Percentiles rank a stretch among this genome's conserved stretches.
These are phyloP conservation scores for Merluccius polli DNA, from an alignment of 2,797 vertebrate species.

Conservation along the genomic window DNA sequence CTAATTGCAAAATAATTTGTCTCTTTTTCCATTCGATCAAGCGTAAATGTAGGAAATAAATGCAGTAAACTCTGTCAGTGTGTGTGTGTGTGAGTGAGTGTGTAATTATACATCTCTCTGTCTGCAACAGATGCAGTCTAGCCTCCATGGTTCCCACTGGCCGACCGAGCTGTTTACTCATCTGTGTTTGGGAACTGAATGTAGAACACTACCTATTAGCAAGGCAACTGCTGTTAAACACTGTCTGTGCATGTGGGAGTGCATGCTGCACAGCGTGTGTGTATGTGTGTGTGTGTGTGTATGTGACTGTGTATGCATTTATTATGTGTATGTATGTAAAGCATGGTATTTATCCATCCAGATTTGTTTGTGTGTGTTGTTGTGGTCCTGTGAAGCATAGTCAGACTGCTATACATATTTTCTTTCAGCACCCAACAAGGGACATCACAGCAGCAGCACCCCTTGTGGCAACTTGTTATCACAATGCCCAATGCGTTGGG, in stretches of 20 bases:
- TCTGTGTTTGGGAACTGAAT: slow-evolving; percentile 46
- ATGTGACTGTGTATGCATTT: slow-evolving; percentile 25
- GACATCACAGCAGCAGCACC: slow-evolving; percentile 45
- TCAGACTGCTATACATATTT: slow-evolving; percentile 8
- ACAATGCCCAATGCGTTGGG: slow-evolving; percentile 41
- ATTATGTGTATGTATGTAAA: too few species aligned
- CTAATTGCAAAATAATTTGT: neutral
- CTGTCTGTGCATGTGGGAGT: slow-evolving; percentile 1
- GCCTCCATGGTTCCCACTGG: slow-evolving; percentile 15
- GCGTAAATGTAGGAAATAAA: neutral
- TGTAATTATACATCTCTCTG: neutral
- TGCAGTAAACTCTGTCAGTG: neutral
- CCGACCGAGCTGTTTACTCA: slow-evolving; percentile 47
- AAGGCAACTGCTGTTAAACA: slow-evolving; percentile 27
- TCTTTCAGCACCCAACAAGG: slow-evolving; percentile 33
- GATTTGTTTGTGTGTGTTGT: too few species aligned
- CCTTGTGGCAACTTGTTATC: slow-evolving; percentile 11
- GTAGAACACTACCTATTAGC: slow-evolving; percentile 48
- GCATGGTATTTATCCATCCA: too few species aligned
- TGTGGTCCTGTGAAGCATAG: too few species aligned
- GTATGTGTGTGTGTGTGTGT: slow-evolving; percentile 10
- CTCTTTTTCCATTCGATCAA: neutral
- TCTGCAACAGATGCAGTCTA: neutral
- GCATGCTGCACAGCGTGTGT: neutral
- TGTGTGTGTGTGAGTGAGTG: neutral